Evolutionary conservation across 2,888 invertebrate genomes (phyloP).

Genomic region (Plebejus argus): DNA sequence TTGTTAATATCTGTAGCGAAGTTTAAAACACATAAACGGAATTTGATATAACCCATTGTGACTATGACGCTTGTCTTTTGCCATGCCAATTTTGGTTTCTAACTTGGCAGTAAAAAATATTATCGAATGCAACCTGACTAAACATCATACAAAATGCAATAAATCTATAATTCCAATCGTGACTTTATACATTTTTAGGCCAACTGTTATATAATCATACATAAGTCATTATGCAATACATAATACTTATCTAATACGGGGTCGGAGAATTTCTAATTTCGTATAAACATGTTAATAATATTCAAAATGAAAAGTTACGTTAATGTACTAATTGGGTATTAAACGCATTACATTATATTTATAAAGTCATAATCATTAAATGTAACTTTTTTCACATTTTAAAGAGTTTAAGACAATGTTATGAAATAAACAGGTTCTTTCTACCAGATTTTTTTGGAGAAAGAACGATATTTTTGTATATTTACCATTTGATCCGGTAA

Average conservation of each 20-base stretch:
- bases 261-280: slow-evolving; percentile 26
- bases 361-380: not conserved
- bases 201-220: not conserved
- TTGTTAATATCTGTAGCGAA: no score
- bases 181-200: slow-evolving; percentile 14
- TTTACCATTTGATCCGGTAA: no score
- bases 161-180: not conserved
- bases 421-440: no score
- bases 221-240: slow-evolving; percentile 6
- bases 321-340: slow-evolving; percentile 9
- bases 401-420: no score
- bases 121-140: no score
- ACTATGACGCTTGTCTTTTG: no score
- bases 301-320: slow-evolving; percentile 10
- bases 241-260: slow-evolving; percentile 23
- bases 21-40: no score
- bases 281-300: slow-evolving; percentile 21
- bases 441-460: no score
- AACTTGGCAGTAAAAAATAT: no score
- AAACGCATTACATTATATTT: not conserved
- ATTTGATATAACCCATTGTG: no score
- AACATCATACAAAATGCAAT: not conserved
- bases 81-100: no score
- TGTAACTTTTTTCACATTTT: not conserved
- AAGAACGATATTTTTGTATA: no score